Base-by-base conservation (phyloP, 2,797 vertebrate species). In the Sebastes iracundus region DNA sequence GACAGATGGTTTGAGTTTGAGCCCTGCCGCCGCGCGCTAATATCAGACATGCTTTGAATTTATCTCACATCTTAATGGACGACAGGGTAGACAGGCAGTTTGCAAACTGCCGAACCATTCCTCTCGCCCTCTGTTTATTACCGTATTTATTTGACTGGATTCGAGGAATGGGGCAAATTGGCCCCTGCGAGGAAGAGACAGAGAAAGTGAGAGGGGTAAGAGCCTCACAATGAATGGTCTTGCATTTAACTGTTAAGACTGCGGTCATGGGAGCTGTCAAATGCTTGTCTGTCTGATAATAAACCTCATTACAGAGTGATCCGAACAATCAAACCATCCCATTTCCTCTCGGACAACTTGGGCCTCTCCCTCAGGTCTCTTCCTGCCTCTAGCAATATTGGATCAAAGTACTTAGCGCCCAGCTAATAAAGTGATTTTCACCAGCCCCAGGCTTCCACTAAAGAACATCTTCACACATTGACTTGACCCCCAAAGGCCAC, bases 41-140 rank as follows among this genome's bases (percentile, higher is more conserved):
- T 95, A 94, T 94, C 92, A 93, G 92, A 91, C 87, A 86, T 86
- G 92, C 91, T 92, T 93, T 90, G 91, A 92, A 93, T 94, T 93
- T 90, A 94, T 94, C 91, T 93, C 92, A 83, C 91, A 90, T 94
- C 93, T 93, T 92, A 93, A 94, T 91, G 90, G 90, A 83, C 81
- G 83, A 80, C 88, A 77, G 90, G 59, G 85, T 18, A 86, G 91
- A 92, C 86, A 80, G 87, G 81, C 83, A 73, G 82, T 79, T 88
- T 82, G 83, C 88, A 77, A 78, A 74, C 84, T 78, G 88, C 82
- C 20, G 46, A 72, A 42, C 73, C 66, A 28, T 83, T 90, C 77
- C 75, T 91, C 87, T 87, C 65, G 7, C 87, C 68, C 79, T 86
- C 72, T 87, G 90, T 95, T 93, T 94, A 92, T 94, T 88, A 84